These are phyloP conservation scores for Parapristionchus giblindavisi DNA, from an alignment of 2,888 invertebrate genomes.

Conservation along the genomic window DNA sequence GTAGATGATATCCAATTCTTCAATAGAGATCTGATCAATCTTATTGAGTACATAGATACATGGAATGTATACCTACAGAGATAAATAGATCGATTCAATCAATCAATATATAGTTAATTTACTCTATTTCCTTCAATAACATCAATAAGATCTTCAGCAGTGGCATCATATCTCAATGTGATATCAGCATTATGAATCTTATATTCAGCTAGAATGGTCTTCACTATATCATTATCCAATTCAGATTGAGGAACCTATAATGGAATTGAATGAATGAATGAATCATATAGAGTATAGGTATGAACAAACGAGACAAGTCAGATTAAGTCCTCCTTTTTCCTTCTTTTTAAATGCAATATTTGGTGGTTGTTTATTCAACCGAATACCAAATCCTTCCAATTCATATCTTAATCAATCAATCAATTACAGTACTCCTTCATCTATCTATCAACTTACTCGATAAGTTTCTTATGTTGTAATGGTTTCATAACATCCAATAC, in stretches of 20 bases:
- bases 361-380: conserved; percentile 93
- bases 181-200: conserved; percentile 99
- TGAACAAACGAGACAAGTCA: conserved; percentile 83
- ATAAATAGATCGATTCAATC: not conserved
- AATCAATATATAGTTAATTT: not conserved
- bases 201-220: conserved; percentile 94
- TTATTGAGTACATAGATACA: conserved; percentile 98
- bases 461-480: conserved; percentile 89
- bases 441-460: conserved; percentile 76
- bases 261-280: not conserved
- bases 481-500: conserved; percentile 95
- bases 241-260: conserved; percentile 85
- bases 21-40: conserved; percentile 81
- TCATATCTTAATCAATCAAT: conserved; percentile 76
- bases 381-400: conserved; percentile 96
- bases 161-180: conserved; percentile 87
- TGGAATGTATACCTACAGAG: conserved; percentile 84
- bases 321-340: conserved; percentile 97
- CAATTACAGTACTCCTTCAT: too few relatives aligned
- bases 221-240: conserved; percentile 91
- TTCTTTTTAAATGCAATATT: conserved; percentile 94
- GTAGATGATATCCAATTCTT: conserved; percentile 93
- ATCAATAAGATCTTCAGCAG: conserved; percentile 96
- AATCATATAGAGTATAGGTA: not conserved
- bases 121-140: conserved; percentile 94